Percentiles rank a stretch among this genome's conserved stretches.
Evolutionary conservation across 2,888 invertebrate genomes (phyloP).

Genomic region (Achlya flavicornis): DNA sequence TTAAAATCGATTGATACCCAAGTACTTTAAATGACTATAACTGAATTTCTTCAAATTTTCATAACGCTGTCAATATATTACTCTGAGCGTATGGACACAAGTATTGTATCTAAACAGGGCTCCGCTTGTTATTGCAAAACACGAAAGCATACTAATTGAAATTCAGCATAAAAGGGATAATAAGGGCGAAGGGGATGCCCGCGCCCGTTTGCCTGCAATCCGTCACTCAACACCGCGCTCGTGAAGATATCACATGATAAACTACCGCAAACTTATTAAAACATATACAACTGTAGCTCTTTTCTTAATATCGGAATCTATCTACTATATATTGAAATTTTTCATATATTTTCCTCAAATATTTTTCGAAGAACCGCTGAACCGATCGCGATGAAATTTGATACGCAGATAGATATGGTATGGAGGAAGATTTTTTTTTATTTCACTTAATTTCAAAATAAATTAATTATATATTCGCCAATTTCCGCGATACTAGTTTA

Average conservation of each 20-base stretch:
- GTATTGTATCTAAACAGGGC: slow-evolving; percentile 55
- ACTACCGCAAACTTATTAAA: background rate
- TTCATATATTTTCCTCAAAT: too few relatives aligned
- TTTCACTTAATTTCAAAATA: too few relatives aligned
- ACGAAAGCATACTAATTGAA: slow-evolving; percentile 80
- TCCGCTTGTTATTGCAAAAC: slow-evolving; percentile 76
- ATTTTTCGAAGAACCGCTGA: too few relatives aligned
- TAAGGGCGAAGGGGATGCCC: slow-evolving; percentile 58
- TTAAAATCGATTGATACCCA: background rate
- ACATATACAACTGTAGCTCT: background rate
- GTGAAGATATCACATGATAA: slow-evolving; percentile 53
- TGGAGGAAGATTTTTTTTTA: too few relatives aligned
- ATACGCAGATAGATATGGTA: too few relatives aligned
- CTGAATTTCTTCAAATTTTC: background rate
- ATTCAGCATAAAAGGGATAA: slow-evolving; percentile 84
- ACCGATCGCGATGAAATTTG: too few relatives aligned
- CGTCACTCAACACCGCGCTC: slow-evolving; percentile 57
- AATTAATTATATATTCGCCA: too few relatives aligned
- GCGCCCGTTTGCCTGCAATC: slow-evolving; percentile 48
- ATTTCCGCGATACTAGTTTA: too few relatives aligned
- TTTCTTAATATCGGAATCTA: background rate
- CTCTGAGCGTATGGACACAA: slow-evolving; percentile 9
- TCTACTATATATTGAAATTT: slow-evolving; percentile 23
- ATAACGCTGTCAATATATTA: slow-evolving; percentile 7
- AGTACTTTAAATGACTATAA: background rate